phyloP scores from a whole-genome alignment of 2,888 invertebrate species.

The Drosophila histrio region DNA sequence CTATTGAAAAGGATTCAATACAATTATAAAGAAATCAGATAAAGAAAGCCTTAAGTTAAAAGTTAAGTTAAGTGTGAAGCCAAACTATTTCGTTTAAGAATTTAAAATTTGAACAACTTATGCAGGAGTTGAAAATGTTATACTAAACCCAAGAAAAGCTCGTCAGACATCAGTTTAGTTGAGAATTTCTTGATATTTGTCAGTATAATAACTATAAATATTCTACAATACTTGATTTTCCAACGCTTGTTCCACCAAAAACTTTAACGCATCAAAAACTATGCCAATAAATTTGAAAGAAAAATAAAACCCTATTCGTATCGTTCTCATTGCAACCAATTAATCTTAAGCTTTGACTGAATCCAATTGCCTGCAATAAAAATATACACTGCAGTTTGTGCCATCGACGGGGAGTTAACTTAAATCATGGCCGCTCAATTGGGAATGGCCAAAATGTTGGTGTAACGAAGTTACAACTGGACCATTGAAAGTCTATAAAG shows the following conservation, averaged over 20 bases:
- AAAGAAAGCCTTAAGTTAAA: no score
- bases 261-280: slow-evolving; percentile 2
- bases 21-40: no score
- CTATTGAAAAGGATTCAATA: no score
- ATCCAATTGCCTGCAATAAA: slow-evolving; percentile 47
- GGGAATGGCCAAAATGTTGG: slow-evolving; percentile 13
- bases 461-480: slow-evolving; percentile 41
- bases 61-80: no score
- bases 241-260: neutral
- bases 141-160: no score
- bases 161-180: no score
- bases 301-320: neutral
- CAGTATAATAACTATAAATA: no score
- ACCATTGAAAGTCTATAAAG: slow-evolving; percentile 26
- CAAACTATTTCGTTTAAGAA: no score
- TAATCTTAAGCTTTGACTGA: slow-evolving; percentile 47
- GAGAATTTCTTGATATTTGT: no score
- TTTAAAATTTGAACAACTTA: no score
- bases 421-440: slow-evolving; percentile 47
- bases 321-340: slow-evolving; percentile 31
- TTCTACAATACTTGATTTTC: neutral
- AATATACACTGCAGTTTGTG: slow-evolving; percentile 13
- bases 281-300: slow-evolving; percentile 2
- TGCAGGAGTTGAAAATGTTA: no score
- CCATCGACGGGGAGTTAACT: slow-evolving; percentile 22